These are phyloP conservation scores for Apoda limacodes DNA, from an alignment of 2,888 invertebrate genomes.

Conservation along the genomic window DNA sequence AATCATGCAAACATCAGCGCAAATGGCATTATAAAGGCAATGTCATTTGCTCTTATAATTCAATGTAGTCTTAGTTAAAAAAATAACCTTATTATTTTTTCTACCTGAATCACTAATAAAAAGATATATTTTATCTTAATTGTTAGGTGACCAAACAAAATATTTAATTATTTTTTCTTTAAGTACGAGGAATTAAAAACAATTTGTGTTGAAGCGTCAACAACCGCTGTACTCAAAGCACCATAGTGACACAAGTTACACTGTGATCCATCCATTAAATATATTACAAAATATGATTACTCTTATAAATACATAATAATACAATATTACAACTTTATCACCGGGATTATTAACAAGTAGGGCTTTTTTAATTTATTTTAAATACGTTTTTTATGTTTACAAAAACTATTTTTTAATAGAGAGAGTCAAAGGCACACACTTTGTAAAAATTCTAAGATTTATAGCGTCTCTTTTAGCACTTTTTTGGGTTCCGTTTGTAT, in stretches of 20 bases:
- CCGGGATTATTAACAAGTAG: slow-evolving; percentile 65
- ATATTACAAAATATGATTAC: slow-evolving; percentile 60
- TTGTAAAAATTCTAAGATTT: slow-evolving; percentile 33
- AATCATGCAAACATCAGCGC: no score
- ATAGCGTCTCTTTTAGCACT: slow-evolving; percentile 35
- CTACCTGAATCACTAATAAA: no score
- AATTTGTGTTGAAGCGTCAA: no score
- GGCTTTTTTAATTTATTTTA: slow-evolving; percentile 26
- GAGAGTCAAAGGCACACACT: slow-evolving; percentile 66
- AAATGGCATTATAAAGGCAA: no score
- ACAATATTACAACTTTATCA: slow-evolving; percentile 70
- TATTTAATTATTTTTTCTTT: no score
- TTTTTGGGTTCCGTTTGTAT: slow-evolving; percentile 22
- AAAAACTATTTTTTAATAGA: slow-evolving; percentile 57
- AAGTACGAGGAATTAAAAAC: no score
- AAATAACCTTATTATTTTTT: no score
- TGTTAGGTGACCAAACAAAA: no score
- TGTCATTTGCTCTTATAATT: no score
- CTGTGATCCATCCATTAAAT: slow-evolving; percentile 54
- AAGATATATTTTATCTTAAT: no score
- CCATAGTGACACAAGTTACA: slow-evolving; percentile 38
- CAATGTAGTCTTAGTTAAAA: no score
- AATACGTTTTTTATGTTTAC: slow-evolving; percentile 25
- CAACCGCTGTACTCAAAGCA: slow-evolving; percentile 30
- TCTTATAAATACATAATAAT: slow-evolving; percentile 69